Evolutionary conservation across 2,797 vertebrate species (phyloP).

Genomic region (Urosaurus nigricauda): DNA sequence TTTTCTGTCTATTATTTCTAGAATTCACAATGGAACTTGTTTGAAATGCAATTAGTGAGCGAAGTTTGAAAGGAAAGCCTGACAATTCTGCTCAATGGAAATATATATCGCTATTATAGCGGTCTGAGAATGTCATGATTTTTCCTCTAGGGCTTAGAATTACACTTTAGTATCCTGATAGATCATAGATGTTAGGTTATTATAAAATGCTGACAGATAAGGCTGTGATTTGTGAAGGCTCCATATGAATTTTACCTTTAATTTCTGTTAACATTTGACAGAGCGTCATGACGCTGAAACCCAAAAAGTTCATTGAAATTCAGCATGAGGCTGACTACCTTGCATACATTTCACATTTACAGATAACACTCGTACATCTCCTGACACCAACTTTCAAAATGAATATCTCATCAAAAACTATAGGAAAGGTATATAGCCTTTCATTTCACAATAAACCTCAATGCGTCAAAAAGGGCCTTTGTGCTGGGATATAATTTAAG

Average conservation of each 20-base stretch:
- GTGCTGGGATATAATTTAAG: conserved; percentile 69
- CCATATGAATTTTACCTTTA: conserved; percentile 77
- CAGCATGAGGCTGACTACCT: conserved; percentile 64
- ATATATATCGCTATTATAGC: conserved; percentile 73
- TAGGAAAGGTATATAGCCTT: conserved; percentile 56
- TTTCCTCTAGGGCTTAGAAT: conserved; percentile 69
- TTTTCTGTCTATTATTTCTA: conserved; percentile 61
- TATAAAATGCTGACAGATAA: conserved; percentile 79
- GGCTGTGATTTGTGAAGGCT: conserved; percentile 76
- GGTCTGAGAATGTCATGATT: conserved; percentile 70
- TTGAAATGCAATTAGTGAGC: conserved; percentile 74
- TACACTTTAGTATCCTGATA: conserved; percentile 70
- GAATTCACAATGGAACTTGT: conserved; percentile 56
- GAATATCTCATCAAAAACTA: conserved; percentile 69
- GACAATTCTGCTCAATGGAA: conserved; percentile 74
- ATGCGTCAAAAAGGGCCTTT: conserved; percentile 54
- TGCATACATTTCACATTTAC: conserved; percentile 74
- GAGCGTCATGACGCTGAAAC: conserved; percentile 76
- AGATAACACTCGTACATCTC: conserved; percentile 76
- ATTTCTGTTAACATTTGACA: conserved; percentile 81
- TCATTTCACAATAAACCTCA: conserved; percentile 77
- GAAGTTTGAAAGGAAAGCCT: conserved; percentile 72
- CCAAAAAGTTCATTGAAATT: conserved; percentile 78
- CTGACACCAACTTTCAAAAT: conserved; percentile 76
- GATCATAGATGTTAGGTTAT: conserved; percentile 74